Evolutionary conservation across 1,140 invertebrate genomes (phyloP).

Genomic region (Drosophila santomea): DNA sequence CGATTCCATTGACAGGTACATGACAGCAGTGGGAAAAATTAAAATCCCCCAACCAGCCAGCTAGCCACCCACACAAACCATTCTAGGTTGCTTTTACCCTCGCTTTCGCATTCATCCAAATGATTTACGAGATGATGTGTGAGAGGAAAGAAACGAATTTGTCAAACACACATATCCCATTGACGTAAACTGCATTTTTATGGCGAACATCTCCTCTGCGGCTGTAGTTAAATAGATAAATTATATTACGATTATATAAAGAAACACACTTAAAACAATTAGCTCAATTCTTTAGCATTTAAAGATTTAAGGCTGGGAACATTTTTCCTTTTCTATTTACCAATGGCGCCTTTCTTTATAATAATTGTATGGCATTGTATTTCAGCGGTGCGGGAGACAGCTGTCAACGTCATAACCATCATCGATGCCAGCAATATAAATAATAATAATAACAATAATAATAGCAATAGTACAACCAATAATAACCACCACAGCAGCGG

Average conservation of each 20-base stretch:
- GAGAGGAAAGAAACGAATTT: constrained; percentile 29
- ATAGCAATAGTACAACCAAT: constrained; percentile 27
- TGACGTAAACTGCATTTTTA: not conserved
- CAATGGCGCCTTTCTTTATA: not conserved
- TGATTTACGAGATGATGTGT: constrained; percentile 54
- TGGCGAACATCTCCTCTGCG: not conserved
- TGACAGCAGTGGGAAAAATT: constrained; percentile 7
- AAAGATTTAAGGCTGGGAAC: no score
- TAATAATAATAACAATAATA: constrained; percentile 17
- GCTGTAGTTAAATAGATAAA: not conserved
- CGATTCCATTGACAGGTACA: constrained; percentile 28
- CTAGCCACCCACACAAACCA: not conserved
- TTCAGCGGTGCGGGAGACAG: constrained; percentile 33
- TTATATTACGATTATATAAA: not conserved
- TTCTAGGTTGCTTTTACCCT: constrained; percentile 27
- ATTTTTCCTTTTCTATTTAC: not conserved
- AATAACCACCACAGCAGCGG: constrained; percentile 22
- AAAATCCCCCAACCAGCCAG: not conserved
- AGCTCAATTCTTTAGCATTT: not conserved
- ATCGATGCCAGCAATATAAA: constrained; percentile 28
- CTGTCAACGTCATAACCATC: constrained; percentile 64
- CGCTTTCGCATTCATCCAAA: constrained; percentile 37
- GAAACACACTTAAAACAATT: no score
- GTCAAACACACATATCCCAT: constrained; percentile 20
- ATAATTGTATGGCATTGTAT: not conserved